A percentile compares a stretch with the other conserved stretches of the same genome.
Conservation (phyloP, 2,888 invertebrate genomes). For the Apamea monoglypha region DNA sequence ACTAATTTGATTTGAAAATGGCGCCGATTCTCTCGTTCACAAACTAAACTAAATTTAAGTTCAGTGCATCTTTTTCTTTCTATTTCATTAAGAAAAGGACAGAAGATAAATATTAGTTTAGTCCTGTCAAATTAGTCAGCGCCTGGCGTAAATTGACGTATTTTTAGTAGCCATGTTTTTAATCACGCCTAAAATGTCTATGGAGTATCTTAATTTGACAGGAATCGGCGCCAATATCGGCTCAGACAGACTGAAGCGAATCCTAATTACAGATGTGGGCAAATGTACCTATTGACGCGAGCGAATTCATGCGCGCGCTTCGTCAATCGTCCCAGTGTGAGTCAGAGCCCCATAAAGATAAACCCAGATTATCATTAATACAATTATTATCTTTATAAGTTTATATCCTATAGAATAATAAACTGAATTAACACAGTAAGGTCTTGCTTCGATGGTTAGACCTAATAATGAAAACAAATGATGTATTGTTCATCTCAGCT, state of each 20-base stretch:
- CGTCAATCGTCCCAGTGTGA: background rate
- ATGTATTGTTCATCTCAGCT: slow-evolving; percentile 48
- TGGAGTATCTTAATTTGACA: too few relatives aligned
- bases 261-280: background rate
- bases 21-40: too few relatives aligned
- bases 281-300: background rate
- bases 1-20: background rate
- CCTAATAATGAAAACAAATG: slow-evolving; percentile 45
- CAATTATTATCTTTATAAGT: background rate
- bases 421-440: slow-evolving; percentile 21
- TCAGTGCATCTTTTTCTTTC: too few relatives aligned
- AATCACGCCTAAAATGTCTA: too few relatives aligned
- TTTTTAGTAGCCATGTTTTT: too few relatives aligned
- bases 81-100: too few relatives aligned
- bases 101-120: too few relatives aligned
- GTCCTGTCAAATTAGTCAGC: too few relatives aligned
- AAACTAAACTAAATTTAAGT: too few relatives aligned
- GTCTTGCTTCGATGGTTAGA: slow-evolving; percentile 14
- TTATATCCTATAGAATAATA: slow-evolving; percentile 6
- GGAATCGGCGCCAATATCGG: too few relatives aligned
- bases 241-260: background rate
- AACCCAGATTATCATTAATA: slow-evolving; percentile 23
- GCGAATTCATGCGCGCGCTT: background rate
- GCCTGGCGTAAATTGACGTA: too few relatives aligned
- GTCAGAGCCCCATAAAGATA: background rate